phyloP scores from a whole-genome alignment of 2,888 invertebrate genomes.

The Orthosia cruda region DNA sequence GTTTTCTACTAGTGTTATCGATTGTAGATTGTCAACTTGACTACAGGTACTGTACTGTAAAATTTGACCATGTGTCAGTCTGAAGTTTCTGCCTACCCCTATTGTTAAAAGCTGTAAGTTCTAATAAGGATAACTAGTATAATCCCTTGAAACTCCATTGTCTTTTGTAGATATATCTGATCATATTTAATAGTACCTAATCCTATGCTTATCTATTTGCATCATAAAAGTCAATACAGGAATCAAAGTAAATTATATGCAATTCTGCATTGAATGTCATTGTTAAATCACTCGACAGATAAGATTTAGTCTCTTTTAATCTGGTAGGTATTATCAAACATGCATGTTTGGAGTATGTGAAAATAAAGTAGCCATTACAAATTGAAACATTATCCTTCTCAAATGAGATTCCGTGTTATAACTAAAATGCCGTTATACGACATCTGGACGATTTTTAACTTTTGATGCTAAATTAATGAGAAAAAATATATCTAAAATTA shows the following conservation, averaged over 20 bases:
- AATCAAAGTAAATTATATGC: constrained; percentile 7
- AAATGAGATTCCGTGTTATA: too few species aligned
- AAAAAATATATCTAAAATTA: too few species aligned
- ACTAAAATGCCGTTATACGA: too few species aligned
- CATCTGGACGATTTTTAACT: too few species aligned
- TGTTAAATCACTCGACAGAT: constrained; percentile 1
- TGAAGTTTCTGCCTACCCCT: not conserved
- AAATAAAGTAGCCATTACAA: not conserved
- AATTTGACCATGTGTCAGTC: not conserved
- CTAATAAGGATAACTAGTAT: not conserved
- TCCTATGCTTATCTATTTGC: constrained; percentile 16
- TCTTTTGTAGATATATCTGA: not conserved
- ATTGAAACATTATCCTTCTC: not conserved
- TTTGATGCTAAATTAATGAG: too few species aligned
- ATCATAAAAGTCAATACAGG: constrained; percentile 18
- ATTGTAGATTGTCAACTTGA: too few species aligned
- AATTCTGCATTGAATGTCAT: not conserved
- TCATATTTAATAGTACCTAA: not conserved
- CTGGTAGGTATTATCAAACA: not conserved
- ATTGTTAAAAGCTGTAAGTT: not conserved
- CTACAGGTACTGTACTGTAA: too few species aligned
- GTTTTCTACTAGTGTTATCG: too few species aligned
- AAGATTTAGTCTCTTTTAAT: not conserved
- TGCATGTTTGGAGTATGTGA: not conserved
- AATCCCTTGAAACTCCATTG: not conserved